Evolutionary conservation across 2,888 invertebrate genomes (phyloP).

Genomic region (Arge pagana): DNA sequence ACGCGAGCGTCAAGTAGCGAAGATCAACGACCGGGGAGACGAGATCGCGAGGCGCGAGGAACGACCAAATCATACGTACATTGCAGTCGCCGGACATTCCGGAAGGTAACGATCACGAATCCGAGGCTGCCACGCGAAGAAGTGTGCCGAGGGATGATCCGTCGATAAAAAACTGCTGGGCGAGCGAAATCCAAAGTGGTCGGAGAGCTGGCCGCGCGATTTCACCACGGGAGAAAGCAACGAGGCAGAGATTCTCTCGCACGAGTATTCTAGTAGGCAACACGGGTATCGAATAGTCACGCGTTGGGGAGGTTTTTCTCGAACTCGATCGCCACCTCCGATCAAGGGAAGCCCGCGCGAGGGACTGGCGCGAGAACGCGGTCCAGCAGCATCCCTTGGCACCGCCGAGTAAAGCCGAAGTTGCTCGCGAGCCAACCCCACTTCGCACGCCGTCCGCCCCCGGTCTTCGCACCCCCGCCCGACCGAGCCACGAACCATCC

Average conservation of each 20-base stretch:
- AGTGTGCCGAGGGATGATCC: conserved; percentile 4
- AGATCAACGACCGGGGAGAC: too few relatives aligned
- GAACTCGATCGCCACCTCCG: conserved; percentile 11
- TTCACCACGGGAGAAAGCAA: too few relatives aligned
- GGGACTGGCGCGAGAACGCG: conserved; percentile 53
- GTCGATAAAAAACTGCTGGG: not conserved
- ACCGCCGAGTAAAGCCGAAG: conserved; percentile 40
- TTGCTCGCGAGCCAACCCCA: conserved; percentile 31
- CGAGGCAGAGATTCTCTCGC: too few relatives aligned
- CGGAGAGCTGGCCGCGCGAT: too few relatives aligned
- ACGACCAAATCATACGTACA: conserved; percentile 44
- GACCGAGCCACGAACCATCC: too few relatives aligned
- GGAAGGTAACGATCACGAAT: conserved; percentile 24
- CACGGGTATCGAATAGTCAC: conserved; percentile 10
- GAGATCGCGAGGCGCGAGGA: not conserved
- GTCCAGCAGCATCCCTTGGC: conserved; percentile 54
- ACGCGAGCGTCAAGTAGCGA: too few relatives aligned
- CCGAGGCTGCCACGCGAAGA: conserved; percentile 18
- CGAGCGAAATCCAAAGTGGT: conserved; percentile 2
- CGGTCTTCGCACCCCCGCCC: too few relatives aligned
- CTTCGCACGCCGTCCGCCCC: conserved; percentile 30
- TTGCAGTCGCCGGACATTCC: conserved; percentile 49
- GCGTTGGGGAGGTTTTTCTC: not conserved
- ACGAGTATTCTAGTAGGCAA: not conserved
- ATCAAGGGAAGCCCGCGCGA: conserved; percentile 52